Conservation (phyloP, 2,797 vertebrate species). For the Notamacropus eugenii region DNA sequence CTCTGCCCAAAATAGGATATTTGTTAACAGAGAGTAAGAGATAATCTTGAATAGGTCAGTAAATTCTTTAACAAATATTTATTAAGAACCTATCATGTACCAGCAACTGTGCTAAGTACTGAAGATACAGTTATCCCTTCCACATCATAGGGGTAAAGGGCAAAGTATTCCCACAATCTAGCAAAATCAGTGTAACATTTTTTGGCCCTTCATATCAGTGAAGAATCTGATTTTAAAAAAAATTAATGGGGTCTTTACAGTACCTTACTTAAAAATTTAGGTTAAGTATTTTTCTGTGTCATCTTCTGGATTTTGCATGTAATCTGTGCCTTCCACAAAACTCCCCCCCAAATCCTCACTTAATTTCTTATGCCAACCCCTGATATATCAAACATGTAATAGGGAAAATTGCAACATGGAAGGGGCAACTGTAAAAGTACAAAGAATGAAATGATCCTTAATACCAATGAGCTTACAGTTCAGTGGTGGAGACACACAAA, state of each 20-base stretch:
- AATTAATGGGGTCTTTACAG: background rate
- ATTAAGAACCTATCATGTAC: background rate
- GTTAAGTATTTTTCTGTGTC: background rate
- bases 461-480: background rate
- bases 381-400: background rate
- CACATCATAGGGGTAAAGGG: background rate
- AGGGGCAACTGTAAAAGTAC: background rate
- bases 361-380: background rate
- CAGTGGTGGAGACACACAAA: background rate
- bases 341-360: background rate
- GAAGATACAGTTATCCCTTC: background rate
- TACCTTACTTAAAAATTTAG: background rate
- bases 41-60: background rate
- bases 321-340: background rate
- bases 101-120: background rate
- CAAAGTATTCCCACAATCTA: background rate
- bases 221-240: background rate
- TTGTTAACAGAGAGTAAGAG: background rate
- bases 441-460: background rate
- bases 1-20: background rate
- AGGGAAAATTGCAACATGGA: background rate
- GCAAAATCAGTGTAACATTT: background rate
- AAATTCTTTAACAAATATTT: background rate
- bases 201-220: background rate
- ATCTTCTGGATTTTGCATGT: background rate